Evolutionary conservation across 2,888 invertebrate genomes (phyloP).

Genomic region (Perithous albicinctus): DNA sequence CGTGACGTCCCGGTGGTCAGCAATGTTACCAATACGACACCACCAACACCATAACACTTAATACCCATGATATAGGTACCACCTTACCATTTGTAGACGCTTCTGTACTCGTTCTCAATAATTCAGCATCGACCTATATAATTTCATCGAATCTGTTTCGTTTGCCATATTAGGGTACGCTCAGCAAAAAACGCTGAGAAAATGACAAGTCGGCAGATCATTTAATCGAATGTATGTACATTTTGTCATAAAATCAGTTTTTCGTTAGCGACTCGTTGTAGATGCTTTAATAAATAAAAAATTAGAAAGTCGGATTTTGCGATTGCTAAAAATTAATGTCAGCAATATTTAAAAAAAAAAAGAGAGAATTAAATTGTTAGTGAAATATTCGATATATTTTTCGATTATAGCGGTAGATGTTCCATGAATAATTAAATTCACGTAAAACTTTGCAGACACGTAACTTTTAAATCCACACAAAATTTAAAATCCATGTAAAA

Average conservation of each 20-base stretch:
- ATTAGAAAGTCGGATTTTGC: too few species aligned
- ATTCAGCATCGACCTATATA: slow-evolving; percentile 34
- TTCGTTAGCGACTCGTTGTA: not conserved
- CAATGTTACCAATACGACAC: slow-evolving; percentile 1
- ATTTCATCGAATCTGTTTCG: not conserved
- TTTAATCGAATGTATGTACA: not conserved
- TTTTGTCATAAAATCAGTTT: not conserved
- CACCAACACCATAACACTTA: not conserved
- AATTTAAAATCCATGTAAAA: too few species aligned
- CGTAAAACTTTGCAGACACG: too few species aligned
- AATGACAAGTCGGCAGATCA: not conserved
- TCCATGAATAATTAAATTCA: too few species aligned
- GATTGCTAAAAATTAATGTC: too few species aligned
- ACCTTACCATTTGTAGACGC: slow-evolving; percentile 8
- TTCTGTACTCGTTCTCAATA: slow-evolving; percentile 8
- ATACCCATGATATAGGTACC: not conserved
- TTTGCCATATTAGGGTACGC: not conserved
- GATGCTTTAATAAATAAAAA: not conserved
- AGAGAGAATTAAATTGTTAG: too few species aligned
- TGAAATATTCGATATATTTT: too few species aligned
- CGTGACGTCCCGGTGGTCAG: slow-evolving; percentile 1
- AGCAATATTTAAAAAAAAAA: too few species aligned
- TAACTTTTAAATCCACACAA: too few species aligned
- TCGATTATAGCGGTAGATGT: too few species aligned
- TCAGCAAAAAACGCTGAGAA: not conserved